Conservation (phyloP, 2,113 vertebrate genomes). For the Elgaria multicarinata region DNA sequence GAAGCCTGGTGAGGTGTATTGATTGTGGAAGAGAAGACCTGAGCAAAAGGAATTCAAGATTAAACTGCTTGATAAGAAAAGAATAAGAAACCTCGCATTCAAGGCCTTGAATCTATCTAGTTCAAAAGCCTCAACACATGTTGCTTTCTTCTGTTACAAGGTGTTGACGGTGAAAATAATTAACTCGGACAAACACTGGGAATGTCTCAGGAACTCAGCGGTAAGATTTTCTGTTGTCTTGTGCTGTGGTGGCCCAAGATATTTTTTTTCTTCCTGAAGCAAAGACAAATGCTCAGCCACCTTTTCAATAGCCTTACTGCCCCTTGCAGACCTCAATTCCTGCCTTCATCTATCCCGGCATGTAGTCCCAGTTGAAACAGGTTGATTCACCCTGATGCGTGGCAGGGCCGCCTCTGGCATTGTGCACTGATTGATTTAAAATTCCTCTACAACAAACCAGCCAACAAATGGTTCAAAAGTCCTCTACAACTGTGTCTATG, state of each 20-base stretch:
- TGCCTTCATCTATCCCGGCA: no score
- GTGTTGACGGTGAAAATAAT: not conserved
- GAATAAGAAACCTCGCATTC: not conserved
- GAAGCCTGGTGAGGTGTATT: not conserved
- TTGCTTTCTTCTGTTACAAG: not conserved
- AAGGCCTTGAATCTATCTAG: not conserved
- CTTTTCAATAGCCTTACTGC: not conserved
- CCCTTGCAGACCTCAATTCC: no score
- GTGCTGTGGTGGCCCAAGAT: not conserved
- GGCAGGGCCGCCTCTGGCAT: no score
- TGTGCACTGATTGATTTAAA: not conserved
- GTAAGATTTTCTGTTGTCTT: not conserved
- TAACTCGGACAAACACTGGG: constrained; percentile 4
- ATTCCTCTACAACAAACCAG: not conserved
- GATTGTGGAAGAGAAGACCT: not conserved
- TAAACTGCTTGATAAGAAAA: not conserved
- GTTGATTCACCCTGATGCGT: no score
- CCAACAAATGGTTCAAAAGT: not conserved
- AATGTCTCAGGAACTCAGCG: not conserved
- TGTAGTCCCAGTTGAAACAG: no score
- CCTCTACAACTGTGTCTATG: not conserved
- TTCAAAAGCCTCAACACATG: not conserved
- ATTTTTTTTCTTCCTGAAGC: not conserved
- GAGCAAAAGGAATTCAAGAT: not conserved
- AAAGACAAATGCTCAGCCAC: not conserved